Base-by-base conservation (phyloP, 2,113 vertebrate genomes). In the Cottus gobio region DNA sequence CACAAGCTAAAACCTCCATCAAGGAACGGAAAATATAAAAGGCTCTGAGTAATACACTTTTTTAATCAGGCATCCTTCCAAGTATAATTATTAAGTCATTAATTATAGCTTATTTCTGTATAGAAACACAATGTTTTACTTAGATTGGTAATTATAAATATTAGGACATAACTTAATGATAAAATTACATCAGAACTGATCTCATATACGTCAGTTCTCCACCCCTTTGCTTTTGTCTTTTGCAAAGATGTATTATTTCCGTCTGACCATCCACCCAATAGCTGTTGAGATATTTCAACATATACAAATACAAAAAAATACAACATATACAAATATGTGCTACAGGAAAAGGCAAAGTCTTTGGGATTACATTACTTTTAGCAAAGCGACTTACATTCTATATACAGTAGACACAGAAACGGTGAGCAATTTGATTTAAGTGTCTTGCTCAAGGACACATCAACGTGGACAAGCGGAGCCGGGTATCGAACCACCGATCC, bases 1-100 rank as follows among this genome's bases (percentile, higher is more conserved):
- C 82, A 31, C 57, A 84, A 52, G 34, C 65, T 75, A 50, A 79
- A 81, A 80, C 80, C 68, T 71, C 44, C 70, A 77, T 80, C n/a
- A 12, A 58, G 64, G 24, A 50, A 61, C 11, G 69, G 18, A 62
- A 80, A 80, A 46, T 76, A 77, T 62, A 62, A 34, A 42, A 58
- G 15, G 13, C 57, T 24, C n/a, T 7, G 22, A 26, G 5, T 0
- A 16, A 54, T 54, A 24, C 3, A 54, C 31, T 13, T n/a, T 62
- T 42, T 42, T 28, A 62, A 46, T 20, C 31, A 37, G 50, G 8
- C 68, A 56, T 30, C 15, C 7, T 5, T 4, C 44, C 31, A 39
- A 28, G 13, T 13, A 9, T 22, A 79, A 58, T 36, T 16, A 72
- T 16, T 31, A 24, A 1, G 3, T 12, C 8, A 67, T 58, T 20